Conservation (phyloP, 2,113 vertebrate genomes). For the Pangasianodon gigas region DNA sequence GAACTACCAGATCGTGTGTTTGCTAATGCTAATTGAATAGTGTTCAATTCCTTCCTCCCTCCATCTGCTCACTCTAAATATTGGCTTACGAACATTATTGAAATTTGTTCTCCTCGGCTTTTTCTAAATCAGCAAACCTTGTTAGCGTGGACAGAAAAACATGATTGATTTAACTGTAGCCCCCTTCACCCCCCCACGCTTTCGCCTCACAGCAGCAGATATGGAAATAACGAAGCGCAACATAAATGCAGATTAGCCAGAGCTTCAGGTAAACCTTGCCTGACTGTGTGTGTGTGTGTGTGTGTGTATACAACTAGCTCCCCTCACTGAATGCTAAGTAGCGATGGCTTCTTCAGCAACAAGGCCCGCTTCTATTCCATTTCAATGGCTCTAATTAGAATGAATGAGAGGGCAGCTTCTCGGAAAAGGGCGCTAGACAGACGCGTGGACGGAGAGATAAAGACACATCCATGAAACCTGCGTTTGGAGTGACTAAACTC, state of each 20-base stretch:
- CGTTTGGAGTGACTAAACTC: neutral
- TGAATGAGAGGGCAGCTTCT: constrained; percentile 50
- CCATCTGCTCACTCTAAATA: constrained; percentile 1
- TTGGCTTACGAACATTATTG: constrained; percentile 28
- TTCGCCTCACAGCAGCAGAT: constrained; percentile 44
- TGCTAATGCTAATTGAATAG: neutral
- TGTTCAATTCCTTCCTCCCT: neutral
- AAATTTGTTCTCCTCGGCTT: constrained; percentile 28
- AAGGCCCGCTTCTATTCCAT: constrained; percentile 54
- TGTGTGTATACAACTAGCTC: constrained; percentile 51
- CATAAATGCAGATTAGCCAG: constrained; percentile 59
- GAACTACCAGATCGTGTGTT: neutral
- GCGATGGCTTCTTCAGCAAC: constrained; percentile 44
- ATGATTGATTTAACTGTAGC: constrained; percentile 54
- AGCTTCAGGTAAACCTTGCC: constrained; percentile 60
- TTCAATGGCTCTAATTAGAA: constrained; percentile 59
- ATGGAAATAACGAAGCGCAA: constrained; percentile 58
- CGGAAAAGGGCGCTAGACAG: constrained; percentile 34
- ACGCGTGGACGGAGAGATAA: constrained; percentile 49
- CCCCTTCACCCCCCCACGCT: neutral
- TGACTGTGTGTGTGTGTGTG: constrained; percentile 35
- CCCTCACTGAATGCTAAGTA: constrained; percentile 56
- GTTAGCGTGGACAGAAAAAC: constrained; percentile 48
- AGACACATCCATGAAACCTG: constrained; percentile 24
- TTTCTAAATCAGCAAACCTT: constrained; percentile 47